These are phyloP conservation scores for Herpetotheres cachinnans DNA, from an alignment of 2,113 vertebrate genomes.

Conservation along the genomic window DNA sequence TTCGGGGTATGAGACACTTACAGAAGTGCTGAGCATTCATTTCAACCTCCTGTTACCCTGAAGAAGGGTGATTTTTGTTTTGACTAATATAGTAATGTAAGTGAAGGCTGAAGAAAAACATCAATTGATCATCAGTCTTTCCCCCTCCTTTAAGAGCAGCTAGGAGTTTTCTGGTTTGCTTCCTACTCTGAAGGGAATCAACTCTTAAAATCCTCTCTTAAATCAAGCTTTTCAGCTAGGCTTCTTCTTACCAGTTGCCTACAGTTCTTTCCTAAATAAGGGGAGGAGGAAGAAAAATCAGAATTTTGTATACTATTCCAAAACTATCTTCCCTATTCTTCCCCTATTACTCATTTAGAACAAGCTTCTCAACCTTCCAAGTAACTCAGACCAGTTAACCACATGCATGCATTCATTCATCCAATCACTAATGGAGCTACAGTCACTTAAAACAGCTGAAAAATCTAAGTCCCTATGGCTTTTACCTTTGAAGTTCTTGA, in stretches of 20 bases:
- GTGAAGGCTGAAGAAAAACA: background rate
- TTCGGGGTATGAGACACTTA: fast-evolving
- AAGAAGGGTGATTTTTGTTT: background rate
- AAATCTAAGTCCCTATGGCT: background rate
- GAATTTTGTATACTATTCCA: background rate
- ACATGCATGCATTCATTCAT: background rate
- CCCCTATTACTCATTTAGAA: background rate
- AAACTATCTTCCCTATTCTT: background rate
- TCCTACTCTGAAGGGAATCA: background rate
- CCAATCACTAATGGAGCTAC: background rate
- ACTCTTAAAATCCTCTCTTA: background rate
- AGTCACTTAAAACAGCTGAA: background rate
- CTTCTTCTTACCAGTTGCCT: background rate
- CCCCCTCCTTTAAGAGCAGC: background rate
- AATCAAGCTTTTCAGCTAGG: background rate
- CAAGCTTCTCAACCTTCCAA: background rate
- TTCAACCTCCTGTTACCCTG: background rate
- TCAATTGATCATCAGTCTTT: background rate
- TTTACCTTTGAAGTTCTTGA: background rate
- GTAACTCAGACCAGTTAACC: background rate
- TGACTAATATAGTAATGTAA: background rate
- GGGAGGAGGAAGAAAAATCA: background rate
- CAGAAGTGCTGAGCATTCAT: background rate
- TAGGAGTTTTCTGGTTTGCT: background rate
- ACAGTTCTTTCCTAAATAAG: background rate